Evolutionary conservation across 2,888 invertebrate species (phyloP).

Genomic region (Spialia ferax): DNA sequence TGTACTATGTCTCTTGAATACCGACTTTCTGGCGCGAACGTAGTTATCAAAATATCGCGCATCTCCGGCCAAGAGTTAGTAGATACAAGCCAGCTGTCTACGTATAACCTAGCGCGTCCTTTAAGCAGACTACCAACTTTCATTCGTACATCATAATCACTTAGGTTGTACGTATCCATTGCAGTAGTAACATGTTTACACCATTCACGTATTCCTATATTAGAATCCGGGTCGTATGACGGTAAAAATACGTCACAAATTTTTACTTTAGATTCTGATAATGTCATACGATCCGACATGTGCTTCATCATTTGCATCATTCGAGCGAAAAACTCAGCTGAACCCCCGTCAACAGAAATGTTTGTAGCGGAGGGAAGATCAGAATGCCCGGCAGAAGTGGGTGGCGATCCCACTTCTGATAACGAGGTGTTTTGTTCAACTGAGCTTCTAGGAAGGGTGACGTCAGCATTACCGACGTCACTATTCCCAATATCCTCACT

Average conservation of each 20-base stretch:
- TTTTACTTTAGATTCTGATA: slow-evolving; percentile 15
- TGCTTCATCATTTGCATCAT: slow-evolving; percentile 18
- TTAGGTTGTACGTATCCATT: background rate
- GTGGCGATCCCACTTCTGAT: slow-evolving; percentile 6
- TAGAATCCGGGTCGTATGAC: slow-evolving; percentile 43
- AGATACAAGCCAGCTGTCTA: slow-evolving; percentile 50
- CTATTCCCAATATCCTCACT: too few relatives aligned
- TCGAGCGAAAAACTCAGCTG: background rate
- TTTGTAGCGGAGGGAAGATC: too few relatives aligned
- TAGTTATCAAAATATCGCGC: slow-evolving; percentile 38
- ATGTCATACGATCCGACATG: background rate
- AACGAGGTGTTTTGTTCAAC: background rate
- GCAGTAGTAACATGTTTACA: slow-evolving; percentile 41
- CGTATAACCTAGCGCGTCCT: slow-evolving; percentile 52
- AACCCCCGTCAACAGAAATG: background rate
- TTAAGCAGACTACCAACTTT: slow-evolving; percentile 50
- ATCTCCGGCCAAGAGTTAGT: slow-evolving; percentile 50
- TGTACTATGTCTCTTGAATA: slow-evolving; percentile 51
- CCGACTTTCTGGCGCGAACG: slow-evolving; percentile 52
- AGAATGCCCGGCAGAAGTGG: too few relatives aligned
- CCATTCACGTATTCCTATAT: slow-evolving; percentile 42
- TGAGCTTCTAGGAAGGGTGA: too few relatives aligned
- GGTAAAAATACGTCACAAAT: slow-evolving; percentile 43
- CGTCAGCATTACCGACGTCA: too few relatives aligned
- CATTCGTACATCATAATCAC: slow-evolving; percentile 48